Evolutionary conservation across 2,113 vertebrate species (phyloP).

Genomic region (Rhinolophus sinicus): DNA sequence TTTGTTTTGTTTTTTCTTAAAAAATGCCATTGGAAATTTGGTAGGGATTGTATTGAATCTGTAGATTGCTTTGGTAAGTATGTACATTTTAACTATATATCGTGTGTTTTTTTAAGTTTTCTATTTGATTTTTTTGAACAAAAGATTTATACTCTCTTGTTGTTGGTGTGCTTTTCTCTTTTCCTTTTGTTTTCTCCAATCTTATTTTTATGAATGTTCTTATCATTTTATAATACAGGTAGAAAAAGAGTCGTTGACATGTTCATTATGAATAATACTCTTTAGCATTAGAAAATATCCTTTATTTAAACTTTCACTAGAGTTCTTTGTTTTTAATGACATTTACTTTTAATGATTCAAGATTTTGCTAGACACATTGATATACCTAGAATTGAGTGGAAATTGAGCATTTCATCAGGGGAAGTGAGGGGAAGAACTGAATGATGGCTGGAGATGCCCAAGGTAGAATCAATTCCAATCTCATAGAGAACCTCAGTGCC

Average conservation of each 20-base stretch:
- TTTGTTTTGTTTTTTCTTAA: not conserved
- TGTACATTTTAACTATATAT: not conserved
- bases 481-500: not conserved
- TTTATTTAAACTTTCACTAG: not conserved
- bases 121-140: not conserved
- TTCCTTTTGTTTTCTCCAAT: not conserved
- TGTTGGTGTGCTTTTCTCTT: not conserved
- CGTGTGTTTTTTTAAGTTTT: not conserved
- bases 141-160: not conserved
- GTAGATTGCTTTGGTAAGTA: not conserved
- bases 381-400: slow-evolving; percentile 58
- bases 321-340: slow-evolving; percentile 51
- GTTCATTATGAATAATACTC: not conserved
- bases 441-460: not conserved
- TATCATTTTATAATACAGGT: not conserved
- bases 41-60: not conserved
- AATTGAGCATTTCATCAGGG: slow-evolving; percentile 5
- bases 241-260: not conserved
- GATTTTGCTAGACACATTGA: slow-evolving; percentile 70
- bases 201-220: not conserved
- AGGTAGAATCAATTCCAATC: slow-evolving; percentile 22
- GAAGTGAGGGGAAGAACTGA: not conserved
- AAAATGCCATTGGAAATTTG: not conserved
- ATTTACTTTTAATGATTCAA: slow-evolving; percentile 78
- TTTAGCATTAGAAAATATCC: not conserved